Base-by-base conservation (phyloP, 2,888 invertebrate species). In the Empis stercorea region DNA sequence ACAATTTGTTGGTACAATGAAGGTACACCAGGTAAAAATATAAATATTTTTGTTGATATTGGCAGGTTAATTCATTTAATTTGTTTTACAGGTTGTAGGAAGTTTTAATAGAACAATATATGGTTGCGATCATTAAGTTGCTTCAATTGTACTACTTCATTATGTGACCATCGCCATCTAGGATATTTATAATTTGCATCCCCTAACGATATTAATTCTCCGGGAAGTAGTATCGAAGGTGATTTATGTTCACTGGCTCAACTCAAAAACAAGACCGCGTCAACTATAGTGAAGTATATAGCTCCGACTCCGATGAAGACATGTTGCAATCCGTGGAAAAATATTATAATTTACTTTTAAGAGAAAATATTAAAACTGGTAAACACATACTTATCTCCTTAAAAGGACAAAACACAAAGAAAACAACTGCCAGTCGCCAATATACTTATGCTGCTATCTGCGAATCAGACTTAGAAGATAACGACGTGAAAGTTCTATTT, bases 401-500 rank as follows among this genome's bases (percentile, higher is more conserved):
- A n/a, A n/a, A n/a, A n/a, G n/a, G n/a, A n/a, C n/a, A n/a, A n/a
- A n/a, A n/a, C n/a, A n/a, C n/a, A 34, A 38, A 45, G 30, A 39
- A 45, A 17, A 30, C 32, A 44, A 44, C n/a, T n/a, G n/a, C n/a
- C n/a, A n/a, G n/a, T n/a, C n/a, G n/a, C n/a, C n/a, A n/a, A n/a
- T n/a, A n/a, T n/a, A n/a, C n/a, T n/a, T n/a, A n/a, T n/a, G n/a
- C n/a, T n/a, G n/a, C n/a, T n/a, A n/a, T n/a, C n/a, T n/a, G n/a
- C n/a, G n/a, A n/a, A n/a, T n/a, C n/a, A n/a, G n/a, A n/a, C n/a
- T n/a, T n/a, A n/a, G n/a, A n/a, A n/a, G n/a, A n/a, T n/a, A 32
- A 46, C 43, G 46, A 44, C 20, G 41, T 46, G 30, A 44, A 49
- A 49, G 49, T 49, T 27, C 41, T 34, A 30, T 43, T 43, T 15